These are phyloP conservation scores for Rhynchophorus ferrugineus DNA, from an alignment of 1,140 invertebrate genomes.

Conservation along the genomic window DNA sequence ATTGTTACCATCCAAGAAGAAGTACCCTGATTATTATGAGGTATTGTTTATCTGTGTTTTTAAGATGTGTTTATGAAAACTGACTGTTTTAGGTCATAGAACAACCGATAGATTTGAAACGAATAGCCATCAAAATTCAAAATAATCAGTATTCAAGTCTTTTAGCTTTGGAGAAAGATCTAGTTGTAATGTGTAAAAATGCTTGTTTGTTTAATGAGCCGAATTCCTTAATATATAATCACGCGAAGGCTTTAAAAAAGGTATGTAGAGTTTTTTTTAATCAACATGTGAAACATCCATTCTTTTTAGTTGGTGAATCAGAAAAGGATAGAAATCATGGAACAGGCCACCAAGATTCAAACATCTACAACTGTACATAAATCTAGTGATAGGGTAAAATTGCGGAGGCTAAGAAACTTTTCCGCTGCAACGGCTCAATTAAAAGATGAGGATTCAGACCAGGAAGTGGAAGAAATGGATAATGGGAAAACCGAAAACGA, in stretches of 20 bases:
- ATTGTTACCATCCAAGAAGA: conserved; percentile 80
- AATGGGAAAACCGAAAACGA: conserved; percentile 4
- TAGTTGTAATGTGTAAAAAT: conserved; percentile 88
- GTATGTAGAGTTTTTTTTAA: conserved; percentile 39
- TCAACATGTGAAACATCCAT: neutral
- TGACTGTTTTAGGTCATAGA: conserved; percentile 63
- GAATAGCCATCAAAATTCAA: conserved; percentile 88
- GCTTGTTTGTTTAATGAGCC: conserved; percentile 96
- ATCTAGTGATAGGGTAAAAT: neutral
- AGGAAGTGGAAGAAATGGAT: neutral
- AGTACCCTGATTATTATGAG: conserved; percentile 95
- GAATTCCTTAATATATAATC: conserved; percentile 93
- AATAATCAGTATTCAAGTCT: conserved; percentile 67
- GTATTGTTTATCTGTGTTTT: conserved; percentile 2
- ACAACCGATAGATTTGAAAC: conserved; percentile 90
- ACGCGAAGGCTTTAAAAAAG: conserved; percentile 84
- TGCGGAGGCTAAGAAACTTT: conserved; percentile 7
- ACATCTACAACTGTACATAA: neutral
- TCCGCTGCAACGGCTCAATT: conserved; percentile 10
- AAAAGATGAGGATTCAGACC: conserved; percentile 11
- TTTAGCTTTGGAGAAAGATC: conserved; percentile 82
- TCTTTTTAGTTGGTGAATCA: conserved; percentile 13
- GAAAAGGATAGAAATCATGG: conserved; percentile 57
- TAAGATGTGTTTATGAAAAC: neutral
- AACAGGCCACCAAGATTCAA: conserved; percentile 27